Evolutionary conservation across 2,797 vertebrate genomes (phyloP), one percentile per base, ranked within the genome.

Genomic region (Botia kubotai): DNA sequence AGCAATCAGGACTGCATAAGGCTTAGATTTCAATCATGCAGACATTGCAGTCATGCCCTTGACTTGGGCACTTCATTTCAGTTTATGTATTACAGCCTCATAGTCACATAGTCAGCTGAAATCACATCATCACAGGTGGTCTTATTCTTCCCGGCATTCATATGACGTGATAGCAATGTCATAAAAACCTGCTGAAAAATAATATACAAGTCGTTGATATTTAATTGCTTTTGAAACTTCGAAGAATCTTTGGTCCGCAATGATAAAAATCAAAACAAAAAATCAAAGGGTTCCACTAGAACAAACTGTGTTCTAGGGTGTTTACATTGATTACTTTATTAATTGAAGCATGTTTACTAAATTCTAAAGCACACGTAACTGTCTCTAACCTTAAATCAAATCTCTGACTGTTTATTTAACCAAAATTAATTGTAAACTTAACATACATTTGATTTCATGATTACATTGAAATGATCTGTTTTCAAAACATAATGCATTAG

Each of bases 401-500:
- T 16, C 58, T 33, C 10, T 13, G 26, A n/a, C 43, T 2, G 12
- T 39, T 74, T 43, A 8, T 8, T 8, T 43, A 8, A 43, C 39
- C 39, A 43, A 11, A 43, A 43, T 1, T 43, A 43, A 8, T 43
- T 10, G 39, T 43, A 43, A 55, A 55, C 5, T 55, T 55, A n/a
- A n/a, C 14, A 50, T 50, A 50, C 48, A 50, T 50, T 50, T 16
- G 14, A 52, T 52, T 52, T 52, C 13, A 52, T 50, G 12, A 52
- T 52, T 8, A 43, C 39, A 43, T 43, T 17, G 3, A 50, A 50
- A 87, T 62, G 60, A 77, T 71, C 36, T 39, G 36, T 39, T 39
- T 39, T 43, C 39, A 43, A 10, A 43, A 43, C 39, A 43, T 11
- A 43, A 43, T 43, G 8, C 39, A 8, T 43, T 11, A 10, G 39